A percentile compares a stretch with the other conserved stretches of the same genome.
These are phyloP conservation scores for Datnioides undecimradiatus DNA, from an alignment of 2,113 vertebrate species.

Conservation along the genomic window DNA sequence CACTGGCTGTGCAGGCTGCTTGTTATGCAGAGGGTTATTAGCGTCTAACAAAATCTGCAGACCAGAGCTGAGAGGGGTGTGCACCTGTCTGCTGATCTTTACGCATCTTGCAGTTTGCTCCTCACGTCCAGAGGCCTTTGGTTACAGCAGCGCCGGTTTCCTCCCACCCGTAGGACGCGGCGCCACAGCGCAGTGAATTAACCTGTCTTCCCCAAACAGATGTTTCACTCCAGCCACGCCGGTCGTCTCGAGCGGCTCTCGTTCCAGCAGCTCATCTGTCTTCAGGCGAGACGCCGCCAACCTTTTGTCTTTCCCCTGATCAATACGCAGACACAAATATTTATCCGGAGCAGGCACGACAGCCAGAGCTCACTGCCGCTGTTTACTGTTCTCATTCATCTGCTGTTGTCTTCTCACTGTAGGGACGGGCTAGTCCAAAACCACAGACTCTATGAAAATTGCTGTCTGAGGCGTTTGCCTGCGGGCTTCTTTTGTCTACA, in stretches of 20 bases:
- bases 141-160: constrained; percentile 23
- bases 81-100: constrained; percentile 1
- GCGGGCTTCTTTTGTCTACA: constrained; percentile 18
- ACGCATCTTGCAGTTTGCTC: background rate
- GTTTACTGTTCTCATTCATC: constrained; percentile 42
- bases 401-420: background rate
- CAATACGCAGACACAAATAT: constrained; percentile 41
- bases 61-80: background rate
- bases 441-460: constrained; percentile 4
- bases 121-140: background rate
- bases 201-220: constrained; percentile 16
- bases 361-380: constrained; percentile 14
- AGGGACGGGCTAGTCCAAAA: constrained; percentile 3
- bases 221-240: constrained; percentile 14
- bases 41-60: background rate
- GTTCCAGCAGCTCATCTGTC: background rate
- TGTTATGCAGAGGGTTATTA: background rate
- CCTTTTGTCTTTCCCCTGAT: constrained; percentile 23
- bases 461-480: constrained; percentile 17
- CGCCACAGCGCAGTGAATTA: background rate
- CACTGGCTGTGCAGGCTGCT: background rate
- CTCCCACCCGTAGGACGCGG: background rate
- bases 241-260: constrained; percentile 2
- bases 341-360: constrained; percentile 34
- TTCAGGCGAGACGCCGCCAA: constrained; percentile 4